phyloP scores from a whole-genome alignment of 2,113 vertebrate species.

The Aepyceros melampus region DNA sequence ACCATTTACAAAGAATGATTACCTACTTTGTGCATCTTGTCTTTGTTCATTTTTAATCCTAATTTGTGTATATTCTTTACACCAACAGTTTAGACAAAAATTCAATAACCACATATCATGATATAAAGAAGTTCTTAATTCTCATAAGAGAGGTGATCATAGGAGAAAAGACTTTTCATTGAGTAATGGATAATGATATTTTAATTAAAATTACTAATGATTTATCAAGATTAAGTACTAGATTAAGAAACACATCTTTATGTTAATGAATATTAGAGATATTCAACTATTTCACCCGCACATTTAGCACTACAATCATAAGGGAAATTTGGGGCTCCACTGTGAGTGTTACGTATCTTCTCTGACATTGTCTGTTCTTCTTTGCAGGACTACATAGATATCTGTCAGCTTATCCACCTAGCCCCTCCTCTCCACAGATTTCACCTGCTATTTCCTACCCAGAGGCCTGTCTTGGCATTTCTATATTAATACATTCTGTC shows the following conservation, averaged over 20 bases:
- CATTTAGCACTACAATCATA: not conserved
- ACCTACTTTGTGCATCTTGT: not conserved
- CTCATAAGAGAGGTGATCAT: not conserved
- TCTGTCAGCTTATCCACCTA: not conserved
- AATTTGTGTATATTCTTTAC: not conserved
- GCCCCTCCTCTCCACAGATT: not conserved
- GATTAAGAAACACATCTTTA: not conserved
- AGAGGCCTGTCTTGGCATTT: not conserved
- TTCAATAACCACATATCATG: not conserved
- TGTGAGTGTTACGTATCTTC: not conserved
- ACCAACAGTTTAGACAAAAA: not conserved
- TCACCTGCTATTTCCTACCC: not conserved
- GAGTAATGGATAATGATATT: not conserved
- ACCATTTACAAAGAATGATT: not conserved
- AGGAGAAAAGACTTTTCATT: not conserved
- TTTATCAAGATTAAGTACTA: not conserved
- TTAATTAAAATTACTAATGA: not conserved
- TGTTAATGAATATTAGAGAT: not conserved
- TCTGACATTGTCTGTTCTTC: not conserved
- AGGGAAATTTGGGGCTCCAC: not conserved
- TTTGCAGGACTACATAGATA: fast-evolving
- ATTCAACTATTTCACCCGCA: not conserved
- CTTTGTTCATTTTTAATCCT: not conserved
- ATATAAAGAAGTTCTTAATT: not conserved
- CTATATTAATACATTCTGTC: not conserved